phyloP scores from a whole-genome alignment of 2,113 vertebrate species.

The Psittacus erithacus region DNA sequence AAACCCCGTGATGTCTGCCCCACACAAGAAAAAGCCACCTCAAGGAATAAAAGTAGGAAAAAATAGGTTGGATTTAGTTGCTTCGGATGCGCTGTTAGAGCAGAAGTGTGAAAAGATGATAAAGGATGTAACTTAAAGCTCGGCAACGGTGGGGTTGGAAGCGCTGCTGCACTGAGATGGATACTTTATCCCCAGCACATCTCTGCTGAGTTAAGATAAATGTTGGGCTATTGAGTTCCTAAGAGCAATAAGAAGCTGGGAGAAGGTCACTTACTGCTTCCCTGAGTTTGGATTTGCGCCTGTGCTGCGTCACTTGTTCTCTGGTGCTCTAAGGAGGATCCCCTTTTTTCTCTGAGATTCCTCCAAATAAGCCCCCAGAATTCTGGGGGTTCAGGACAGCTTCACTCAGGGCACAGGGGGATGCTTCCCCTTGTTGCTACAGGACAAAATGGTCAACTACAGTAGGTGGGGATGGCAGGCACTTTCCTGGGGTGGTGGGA shows the following conservation, averaged over 20 bases:
- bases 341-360: not conserved
- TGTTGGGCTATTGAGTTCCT: conserved; percentile 6
- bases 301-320: fast-evolving
- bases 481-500: not conserved
- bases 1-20: not conserved
- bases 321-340: not conserved
- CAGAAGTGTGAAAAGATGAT: not conserved
- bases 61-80: conserved; percentile 52
- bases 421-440: not conserved
- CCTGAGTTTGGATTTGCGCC: not conserved
- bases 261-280: not conserved
- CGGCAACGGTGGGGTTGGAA: not conserved
- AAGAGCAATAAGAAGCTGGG: not conserved
- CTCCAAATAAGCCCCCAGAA: not conserved
- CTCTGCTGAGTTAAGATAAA: conserved; percentile 45
- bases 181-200: conserved; percentile 2
- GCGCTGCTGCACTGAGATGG: not conserved
- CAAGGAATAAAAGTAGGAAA: not conserved
- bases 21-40: not conserved
- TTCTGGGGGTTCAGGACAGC: not conserved
- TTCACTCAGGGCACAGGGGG: fast-evolving
- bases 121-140: conserved; percentile 43
- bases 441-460: not conserved
- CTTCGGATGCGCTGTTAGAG: conserved; percentile 9
- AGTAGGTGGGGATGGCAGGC: not conserved